phyloP scores from a whole-genome alignment of 2,888 invertebrate species.

The Trichacis sp. region DNA sequence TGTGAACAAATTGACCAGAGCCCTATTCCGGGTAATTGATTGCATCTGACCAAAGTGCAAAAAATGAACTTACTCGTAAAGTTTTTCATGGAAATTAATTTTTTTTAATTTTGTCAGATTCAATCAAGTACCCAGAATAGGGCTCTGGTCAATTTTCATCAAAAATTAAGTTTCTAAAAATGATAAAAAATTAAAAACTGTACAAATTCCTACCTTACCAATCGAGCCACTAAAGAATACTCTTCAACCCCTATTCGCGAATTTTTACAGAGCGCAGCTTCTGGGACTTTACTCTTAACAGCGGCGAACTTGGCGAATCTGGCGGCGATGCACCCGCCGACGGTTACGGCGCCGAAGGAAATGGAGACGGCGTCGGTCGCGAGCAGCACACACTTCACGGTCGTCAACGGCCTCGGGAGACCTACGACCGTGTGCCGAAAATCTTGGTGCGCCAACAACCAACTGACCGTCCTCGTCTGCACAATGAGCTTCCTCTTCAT shows the following conservation, averaged over 20 bases:
- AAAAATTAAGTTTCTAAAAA: background rate
- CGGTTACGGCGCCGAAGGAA: constrained; percentile 70
- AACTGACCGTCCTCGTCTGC: constrained; percentile 84
- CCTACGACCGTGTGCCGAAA: constrained; percentile 74
- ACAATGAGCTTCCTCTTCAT: constrained; percentile 87
- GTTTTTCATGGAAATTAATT: constrained; percentile 4
- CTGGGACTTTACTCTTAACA: constrained; percentile 82
- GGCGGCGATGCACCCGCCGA: constrained; percentile 68
- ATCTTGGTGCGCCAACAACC: constrained; percentile 82
- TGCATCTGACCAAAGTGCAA: too few species aligned
- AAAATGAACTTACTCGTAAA: too few species aligned
- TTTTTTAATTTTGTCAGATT: too few species aligned
- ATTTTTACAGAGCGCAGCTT: constrained; percentile 80
- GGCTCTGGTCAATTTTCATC: too few species aligned
- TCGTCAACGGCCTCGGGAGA: constrained; percentile 82
- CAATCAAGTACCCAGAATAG: too few species aligned
- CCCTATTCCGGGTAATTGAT: too few species aligned
- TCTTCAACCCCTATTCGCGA: background rate
- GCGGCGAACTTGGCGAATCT: constrained; percentile 78
- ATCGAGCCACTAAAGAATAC: background rate
- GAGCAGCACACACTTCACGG: constrained; percentile 89
- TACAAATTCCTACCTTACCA: too few species aligned
- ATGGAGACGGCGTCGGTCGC: constrained; percentile 81
- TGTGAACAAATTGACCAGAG: too few species aligned
- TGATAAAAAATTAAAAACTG: too few species aligned